These are phyloP conservation scores for Rhopilema esculentum DNA, from an alignment of 30 jellyfish, hydroid and myxozoan genomes.

Conservation along the genomic window DNA sequence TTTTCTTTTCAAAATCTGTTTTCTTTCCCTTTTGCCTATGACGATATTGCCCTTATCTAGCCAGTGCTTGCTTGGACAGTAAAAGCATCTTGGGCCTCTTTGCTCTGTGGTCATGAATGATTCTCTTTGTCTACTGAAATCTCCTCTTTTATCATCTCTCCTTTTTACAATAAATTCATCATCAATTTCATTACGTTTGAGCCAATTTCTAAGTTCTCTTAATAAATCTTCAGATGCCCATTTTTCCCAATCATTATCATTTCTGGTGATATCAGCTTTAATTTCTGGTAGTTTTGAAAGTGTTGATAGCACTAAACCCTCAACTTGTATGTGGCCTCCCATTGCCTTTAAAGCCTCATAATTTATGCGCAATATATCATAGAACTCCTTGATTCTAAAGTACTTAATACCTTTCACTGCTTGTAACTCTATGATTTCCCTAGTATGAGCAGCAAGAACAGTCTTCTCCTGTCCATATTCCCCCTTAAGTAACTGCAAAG, in stretches of 20 bases:
- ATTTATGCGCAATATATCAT: constrained; percentile 43
- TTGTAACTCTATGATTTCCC: constrained; percentile 31
- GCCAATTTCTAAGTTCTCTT: constrained; percentile 52
- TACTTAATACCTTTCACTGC: constrained; percentile 27
- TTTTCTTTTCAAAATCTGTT: constrained; percentile 35
- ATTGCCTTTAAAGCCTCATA: constrained; percentile 57
- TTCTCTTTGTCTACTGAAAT: neutral
- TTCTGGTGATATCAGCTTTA: constrained; percentile 58
- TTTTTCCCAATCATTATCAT: constrained; percentile 55
- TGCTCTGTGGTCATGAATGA: constrained; percentile 12
- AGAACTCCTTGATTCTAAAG: constrained; percentile 42
- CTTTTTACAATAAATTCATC: neutral
- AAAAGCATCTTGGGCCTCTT: constrained; percentile 54
- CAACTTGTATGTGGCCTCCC: constrained; percentile 35
- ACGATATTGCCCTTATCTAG: constrained; percentile 55
- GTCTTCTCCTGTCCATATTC: constrained; percentile 60
- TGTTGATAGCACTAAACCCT: constrained; percentile 39
- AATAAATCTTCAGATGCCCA: constrained; percentile 39
- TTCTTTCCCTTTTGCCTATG: constrained; percentile 34
- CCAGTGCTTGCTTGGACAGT: constrained; percentile 69
- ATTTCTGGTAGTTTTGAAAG: constrained; percentile 38
- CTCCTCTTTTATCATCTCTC: constrained; percentile 14
- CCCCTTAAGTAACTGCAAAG: constrained; percentile 43
- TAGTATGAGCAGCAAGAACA: constrained; percentile 56
- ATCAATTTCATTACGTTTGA: constrained; percentile 29